Conservation (phyloP, 2,113 vertebrate species). For the Loxodonta africana region DNA sequence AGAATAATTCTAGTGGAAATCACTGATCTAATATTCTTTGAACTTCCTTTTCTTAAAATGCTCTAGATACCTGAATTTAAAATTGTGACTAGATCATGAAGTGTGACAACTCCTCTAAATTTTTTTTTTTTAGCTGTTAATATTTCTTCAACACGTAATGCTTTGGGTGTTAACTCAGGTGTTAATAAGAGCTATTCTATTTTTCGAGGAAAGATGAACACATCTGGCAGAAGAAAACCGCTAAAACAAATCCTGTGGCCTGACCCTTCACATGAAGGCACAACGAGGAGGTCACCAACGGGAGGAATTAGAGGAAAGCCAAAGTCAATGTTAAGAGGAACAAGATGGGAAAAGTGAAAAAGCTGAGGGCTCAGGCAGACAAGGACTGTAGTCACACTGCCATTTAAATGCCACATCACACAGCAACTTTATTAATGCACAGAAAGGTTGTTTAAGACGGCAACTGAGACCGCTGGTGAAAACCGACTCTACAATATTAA, state of each 20-base stretch:
- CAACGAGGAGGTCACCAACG: constrained; percentile 69
- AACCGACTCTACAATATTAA: not conserved
- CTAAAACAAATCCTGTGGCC: constrained; percentile 79
- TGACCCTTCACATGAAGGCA: constrained; percentile 73
- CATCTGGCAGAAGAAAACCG: constrained; percentile 82
- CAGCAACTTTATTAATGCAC: not conserved
- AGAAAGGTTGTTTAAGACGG: not conserved
- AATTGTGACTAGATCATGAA: constrained; percentile 69
- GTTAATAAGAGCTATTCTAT: constrained; percentile 87
- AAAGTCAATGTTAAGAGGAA: not conserved
- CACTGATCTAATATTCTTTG: constrained; percentile 50
- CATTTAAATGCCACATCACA: not conserved
- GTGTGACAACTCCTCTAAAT: constrained; percentile 80
- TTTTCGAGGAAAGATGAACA: constrained; percentile 84
- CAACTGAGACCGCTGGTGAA: not conserved
- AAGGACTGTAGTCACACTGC: not conserved
- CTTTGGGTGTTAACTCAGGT: constrained; percentile 84
- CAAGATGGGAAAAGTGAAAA: not conserved
- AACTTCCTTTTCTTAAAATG: constrained; percentile 69
- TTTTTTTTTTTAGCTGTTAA: constrained; percentile 76
- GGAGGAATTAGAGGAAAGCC: constrained; percentile 65
- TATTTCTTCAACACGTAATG: constrained; percentile 83
- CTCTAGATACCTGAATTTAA: constrained; percentile 52
- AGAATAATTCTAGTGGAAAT: constrained; percentile 37
- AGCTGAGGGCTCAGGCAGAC: not conserved